Evolutionary conservation across 2,888 invertebrate genomes (phyloP), one percentile per base, ranked within the genome.

Genomic region (Epinotia ramella): DNA sequence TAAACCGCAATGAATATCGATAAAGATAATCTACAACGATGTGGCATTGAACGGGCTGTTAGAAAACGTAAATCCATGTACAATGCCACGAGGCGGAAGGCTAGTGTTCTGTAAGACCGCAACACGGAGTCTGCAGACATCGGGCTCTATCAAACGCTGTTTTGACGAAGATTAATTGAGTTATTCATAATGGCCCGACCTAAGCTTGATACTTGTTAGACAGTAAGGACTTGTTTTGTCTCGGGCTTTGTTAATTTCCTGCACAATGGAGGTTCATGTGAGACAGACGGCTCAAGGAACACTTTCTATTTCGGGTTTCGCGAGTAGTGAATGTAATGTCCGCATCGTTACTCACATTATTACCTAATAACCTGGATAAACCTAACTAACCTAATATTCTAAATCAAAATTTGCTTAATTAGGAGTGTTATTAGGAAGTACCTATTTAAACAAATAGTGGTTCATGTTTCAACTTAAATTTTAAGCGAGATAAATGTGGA

Each of bases 131-230:
- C n/a, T 89, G 84, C 85, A 87, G 85, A 86, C 88, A 88, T 87
- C 87, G 86, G 84, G 83, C 84, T 71, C 87, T 89, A 90, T 89
- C 90, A 86, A 85, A 86, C 86, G 85, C 85, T 78, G 84, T 86
- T 88, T 86, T 86, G 93, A 92, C 91, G 89, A 91, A 89, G 92
- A 93, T 93, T 89, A 90, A 93, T 93, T 84, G 84, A 84, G 81
- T 86, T 84, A 81, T 71, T 76, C 66, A 69, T 73, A 84, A 85
- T 83, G 82, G 82, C 81, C 81, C 81, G 83, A 84, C 83, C 84
- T 84, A 80, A 79, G 81, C 79, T 80, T 82, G 81, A 83, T 84
- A 83, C 84, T 88, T 83, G 82, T 82, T 82, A 81, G 80, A 82
- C 80, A 79, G 81, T 84, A 78, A 78, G 76, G 78, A 77, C 78